These are phyloP conservation scores for Geopemphigus sp. DNA, from an alignment of 1,140 invertebrate genomes.

Conservation along the genomic window DNA sequence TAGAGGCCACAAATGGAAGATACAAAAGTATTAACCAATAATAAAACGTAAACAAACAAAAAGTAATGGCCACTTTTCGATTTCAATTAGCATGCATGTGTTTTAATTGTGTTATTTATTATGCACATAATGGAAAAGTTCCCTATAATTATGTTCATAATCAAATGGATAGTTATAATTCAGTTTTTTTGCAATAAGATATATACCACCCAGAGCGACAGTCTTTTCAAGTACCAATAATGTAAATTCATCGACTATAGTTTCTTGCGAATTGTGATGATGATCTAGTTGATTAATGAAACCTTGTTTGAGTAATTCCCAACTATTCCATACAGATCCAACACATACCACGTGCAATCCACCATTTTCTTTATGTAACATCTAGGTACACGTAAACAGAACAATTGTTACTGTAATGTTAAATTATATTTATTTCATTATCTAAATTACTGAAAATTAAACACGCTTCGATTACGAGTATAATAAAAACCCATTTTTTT, in stretches of 20 bases:
- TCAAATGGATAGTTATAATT: slow-evolving; percentile 59
- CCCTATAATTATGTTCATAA: slow-evolving; percentile 59
- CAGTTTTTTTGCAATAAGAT: slow-evolving; percentile 67
- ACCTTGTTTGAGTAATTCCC: slow-evolving; percentile 74
- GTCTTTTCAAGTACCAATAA: slow-evolving; percentile 65
- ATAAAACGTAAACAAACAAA: background rate
- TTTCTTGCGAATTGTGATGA: slow-evolving; percentile 56
- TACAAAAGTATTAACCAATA: background rate
- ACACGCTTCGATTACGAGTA: too few species aligned
- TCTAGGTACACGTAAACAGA: slow-evolving; percentile 53
- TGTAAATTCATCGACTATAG: slow-evolving; percentile 57
- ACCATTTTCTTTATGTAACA: slow-evolving; percentile 60
- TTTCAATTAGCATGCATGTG: background rate
- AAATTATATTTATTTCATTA: too few species aligned
- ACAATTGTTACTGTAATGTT: background rate
- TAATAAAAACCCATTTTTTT: too few species aligned
- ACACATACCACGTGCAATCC: slow-evolving; percentile 85
- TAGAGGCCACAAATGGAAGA: background rate
- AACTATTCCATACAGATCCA: slow-evolving; percentile 94
- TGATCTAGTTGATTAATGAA: slow-evolving; percentile 57
- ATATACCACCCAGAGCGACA: slow-evolving; percentile 72
- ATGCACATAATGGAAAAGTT: slow-evolving; percentile 59
- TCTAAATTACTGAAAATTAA: too few species aligned
- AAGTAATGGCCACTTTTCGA: slow-evolving; percentile 1
- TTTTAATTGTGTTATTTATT: background rate